Evolutionary conservation across 2,797 vertebrate genomes (phyloP), one percentile per base, ranked within the genome.

Genomic region (Phrynocephalus guinanensis): DNA sequence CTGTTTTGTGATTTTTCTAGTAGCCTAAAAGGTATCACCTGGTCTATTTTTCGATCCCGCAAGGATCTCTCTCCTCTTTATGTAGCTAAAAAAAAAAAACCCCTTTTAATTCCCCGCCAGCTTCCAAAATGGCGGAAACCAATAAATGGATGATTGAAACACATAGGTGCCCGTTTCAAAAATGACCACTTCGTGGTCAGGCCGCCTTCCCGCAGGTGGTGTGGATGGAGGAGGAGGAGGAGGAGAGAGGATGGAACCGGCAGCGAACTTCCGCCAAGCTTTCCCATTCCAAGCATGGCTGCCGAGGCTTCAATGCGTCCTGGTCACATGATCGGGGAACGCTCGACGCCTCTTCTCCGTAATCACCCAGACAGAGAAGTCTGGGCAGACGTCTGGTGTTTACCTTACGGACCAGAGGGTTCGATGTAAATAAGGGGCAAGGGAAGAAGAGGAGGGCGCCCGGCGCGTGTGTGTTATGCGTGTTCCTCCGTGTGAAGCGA

Each of bases 141-240:
- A 95, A 89, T 94, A 44, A 94, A 95, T 6, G 30, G 26, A 94
- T 94, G 0, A 63, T 18, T 63, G 13, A 63, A 63, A 18, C 10
- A 20, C 50, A 76, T 71, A 16, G 97, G 97, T 93, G 94, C 98
- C 86, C 97, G 97, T 97, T 84, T 97, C 85, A 75, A 88, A 82
- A 13, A 91, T 77, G 87, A 78, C 72, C 44, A 30, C 66, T 73
- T 52, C 10, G 70, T 7, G 50, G 66, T 1, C 13, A 50, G 28
- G 6, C 2, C 20, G 33, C 71, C 22, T 79, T 68, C 75, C 5
- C 52, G 5, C 26, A 44, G 38, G 5, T 44, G 38, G 38, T 44
- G 38, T 44, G 38, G 33, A 33, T 33, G 33, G 33, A 33, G 33
- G 33, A 33, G 33, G 3, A 38, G 38, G 7, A 6, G 4, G 3